These are phyloP conservation scores for Elaphurus davidianus DNA, from an alignment of 2,113 vertebrate genomes.

Conservation along the genomic window DNA sequence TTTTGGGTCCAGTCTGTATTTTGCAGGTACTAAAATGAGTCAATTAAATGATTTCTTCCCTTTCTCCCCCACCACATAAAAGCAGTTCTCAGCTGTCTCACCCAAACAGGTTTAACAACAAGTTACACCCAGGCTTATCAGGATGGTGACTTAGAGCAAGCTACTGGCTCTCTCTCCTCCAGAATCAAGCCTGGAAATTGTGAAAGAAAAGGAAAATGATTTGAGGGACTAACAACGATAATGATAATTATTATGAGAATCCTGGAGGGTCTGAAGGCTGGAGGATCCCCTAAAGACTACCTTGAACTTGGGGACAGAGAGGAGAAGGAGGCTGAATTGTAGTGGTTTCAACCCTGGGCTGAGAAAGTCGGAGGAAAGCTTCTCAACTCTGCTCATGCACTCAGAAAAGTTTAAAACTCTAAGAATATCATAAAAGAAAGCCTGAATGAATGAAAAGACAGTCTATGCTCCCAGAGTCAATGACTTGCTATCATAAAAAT, in stretches of 20 bases:
- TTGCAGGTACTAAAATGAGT: neutral
- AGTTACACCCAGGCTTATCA: neutral
- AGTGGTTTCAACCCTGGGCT: neutral
- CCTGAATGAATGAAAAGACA: neutral
- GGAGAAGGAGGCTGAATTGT: neutral
- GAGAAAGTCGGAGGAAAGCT: neutral
- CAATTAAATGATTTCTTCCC: neutral
- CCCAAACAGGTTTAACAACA: neutral
- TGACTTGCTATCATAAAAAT: neutral
- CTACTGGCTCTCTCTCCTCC: neutral
- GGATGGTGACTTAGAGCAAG: neutral
- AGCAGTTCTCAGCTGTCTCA: neutral
- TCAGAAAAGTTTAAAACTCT: neutral
- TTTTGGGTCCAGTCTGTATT: neutral
- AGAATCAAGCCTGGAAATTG: neutral
- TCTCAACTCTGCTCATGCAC: neutral
- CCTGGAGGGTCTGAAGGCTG: neutral
- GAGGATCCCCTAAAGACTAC: fast-evolving
- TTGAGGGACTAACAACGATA: neutral
- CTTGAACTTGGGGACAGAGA: neutral
- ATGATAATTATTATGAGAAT: neutral
- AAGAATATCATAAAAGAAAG: neutral
- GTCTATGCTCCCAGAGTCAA: neutral
- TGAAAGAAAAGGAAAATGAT: neutral
- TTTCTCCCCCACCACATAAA: neutral